Conservation (phyloP, 2,888 invertebrate species). For the Blastobasis lacticolella region DNA sequence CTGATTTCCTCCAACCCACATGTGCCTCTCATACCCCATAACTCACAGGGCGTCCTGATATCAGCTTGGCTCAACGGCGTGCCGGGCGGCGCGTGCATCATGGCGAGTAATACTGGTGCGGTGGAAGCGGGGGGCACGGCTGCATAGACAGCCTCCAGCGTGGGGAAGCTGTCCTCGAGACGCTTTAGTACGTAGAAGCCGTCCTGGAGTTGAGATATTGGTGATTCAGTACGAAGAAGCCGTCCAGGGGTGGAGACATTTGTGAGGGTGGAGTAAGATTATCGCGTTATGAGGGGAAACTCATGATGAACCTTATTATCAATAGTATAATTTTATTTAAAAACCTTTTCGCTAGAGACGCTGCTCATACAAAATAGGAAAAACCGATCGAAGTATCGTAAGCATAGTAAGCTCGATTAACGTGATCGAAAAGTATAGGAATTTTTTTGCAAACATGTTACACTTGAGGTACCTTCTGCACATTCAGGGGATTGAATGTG, state of each 20-base stretch:
- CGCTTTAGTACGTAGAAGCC: slow-evolving; percentile 14
- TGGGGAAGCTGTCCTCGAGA: slow-evolving; percentile 32
- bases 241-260: slow-evolving; percentile 34
- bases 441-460: no score
- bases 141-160: slow-evolving; percentile 28
- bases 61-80: slow-evolving; percentile 28
- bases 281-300: no score
- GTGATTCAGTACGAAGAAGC: slow-evolving; percentile 57
- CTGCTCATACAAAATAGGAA: no score
- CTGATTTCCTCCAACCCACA: slow-evolving; percentile 23
- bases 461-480: no score
- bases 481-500: no score
- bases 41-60: slow-evolving; percentile 35
- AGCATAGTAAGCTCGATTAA: no score
- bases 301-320: no score
- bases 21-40: neutral
- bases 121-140: slow-evolving; percentile 23
- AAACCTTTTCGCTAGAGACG: no score
- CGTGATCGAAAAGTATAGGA: no score
- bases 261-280: no score
- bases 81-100: slow-evolving; percentile 32
- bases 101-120: slow-evolving; percentile 36
- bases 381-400: no score
- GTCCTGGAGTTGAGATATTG: neutral
- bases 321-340: no score